Evolutionary conservation across 2,888 invertebrate species (phyloP).

Genomic region (Trichopria drosophilae): DNA sequence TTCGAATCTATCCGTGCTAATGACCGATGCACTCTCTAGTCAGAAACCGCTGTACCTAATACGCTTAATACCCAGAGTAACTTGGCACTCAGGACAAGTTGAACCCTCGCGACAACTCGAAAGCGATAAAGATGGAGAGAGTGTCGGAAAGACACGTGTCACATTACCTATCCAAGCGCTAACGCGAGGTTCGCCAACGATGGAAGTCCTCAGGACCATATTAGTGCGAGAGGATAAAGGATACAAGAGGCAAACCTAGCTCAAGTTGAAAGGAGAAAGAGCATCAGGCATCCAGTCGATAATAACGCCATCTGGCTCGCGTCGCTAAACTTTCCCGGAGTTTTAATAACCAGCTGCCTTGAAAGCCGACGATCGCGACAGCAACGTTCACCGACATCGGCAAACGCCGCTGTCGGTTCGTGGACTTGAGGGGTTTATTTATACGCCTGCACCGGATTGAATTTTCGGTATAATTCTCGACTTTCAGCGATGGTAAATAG

Average conservation of each 20-base stretch:
- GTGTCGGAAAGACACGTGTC: slow-evolving; percentile 45
- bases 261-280: slow-evolving; percentile 20
- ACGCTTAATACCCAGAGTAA: slow-evolving; percentile 48
- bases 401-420: too few species aligned
- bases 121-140: slow-evolving; percentile 30
- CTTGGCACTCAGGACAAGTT: slow-evolving; percentile 52
- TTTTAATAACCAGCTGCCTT: slow-evolving; percentile 47
- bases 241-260: slow-evolving; percentile 8
- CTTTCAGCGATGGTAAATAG: too few species aligned
- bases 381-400: slow-evolving; percentile 26
- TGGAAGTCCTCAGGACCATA: neutral
- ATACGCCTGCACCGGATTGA: too few species aligned
- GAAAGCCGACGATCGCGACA: slow-evolving; percentile 32
- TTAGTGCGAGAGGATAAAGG: slow-evolving; percentile 20
- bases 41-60: slow-evolving; percentile 50
- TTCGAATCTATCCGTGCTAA: slow-evolving; percentile 54
- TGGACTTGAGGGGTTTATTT: too few species aligned
- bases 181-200: slow-evolving; percentile 27
- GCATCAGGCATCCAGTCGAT: slow-evolving; percentile 41
- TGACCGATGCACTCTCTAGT: slow-evolving; percentile 49
- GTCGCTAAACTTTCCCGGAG: slow-evolving; percentile 50
- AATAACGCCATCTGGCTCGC: slow-evolving; percentile 53
- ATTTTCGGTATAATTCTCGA: too few species aligned
- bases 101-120: slow-evolving; percentile 23
- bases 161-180: slow-evolving; percentile 45